Base-by-base conservation (phyloP, 2,888 invertebrate species). In the Oscheius sp. region DNA sequence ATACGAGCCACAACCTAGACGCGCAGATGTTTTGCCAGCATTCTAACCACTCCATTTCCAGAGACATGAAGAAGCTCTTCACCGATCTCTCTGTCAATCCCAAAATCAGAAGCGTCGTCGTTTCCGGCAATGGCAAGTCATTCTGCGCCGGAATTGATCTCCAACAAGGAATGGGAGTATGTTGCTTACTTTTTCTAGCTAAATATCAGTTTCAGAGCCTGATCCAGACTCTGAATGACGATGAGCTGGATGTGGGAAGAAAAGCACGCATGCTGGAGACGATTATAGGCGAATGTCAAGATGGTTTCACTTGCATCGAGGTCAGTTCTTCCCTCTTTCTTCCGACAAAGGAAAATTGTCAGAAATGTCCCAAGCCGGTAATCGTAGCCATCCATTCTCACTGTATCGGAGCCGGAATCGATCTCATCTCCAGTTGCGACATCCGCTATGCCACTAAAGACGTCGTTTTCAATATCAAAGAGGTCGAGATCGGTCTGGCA, bases 401-500 rank as follows among this genome's bases (percentile, higher is more conserved):
- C 0, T 98, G 98, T 88, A 92, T 99, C 71, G 99, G 99, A 0
- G 97, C 93, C 0, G 98, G 95, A 0, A 92, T 96, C 0, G 94
- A 96, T 90, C 90, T 99, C 77, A 93, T 95, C 72, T 93, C 94
- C 1, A 94, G 95, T 0, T 93, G 95, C 65, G 98, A 99, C 90
- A 94, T 99, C 82, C 92, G 96, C 76, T 96, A 95, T 87, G 95
- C 95, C 88, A 93, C 95, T 0, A 91, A 93, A 85, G 96, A 97
- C 90, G 94, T 96, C 1, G 94, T 93, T 93, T 96, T 96, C 89
- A 93, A 94, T 91, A 93, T 98, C 0, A 96, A 96, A 89, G 96
- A 96, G 91, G 92, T 91, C 11, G 90, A 91, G 74, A 78, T 92
- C 59, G 98, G 98, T 0, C 91, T 99, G 90, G 95, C 97, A 2